phyloP scores from a whole-genome alignment of 2,888 invertebrate genomes.

The Catocala nupta region DNA sequence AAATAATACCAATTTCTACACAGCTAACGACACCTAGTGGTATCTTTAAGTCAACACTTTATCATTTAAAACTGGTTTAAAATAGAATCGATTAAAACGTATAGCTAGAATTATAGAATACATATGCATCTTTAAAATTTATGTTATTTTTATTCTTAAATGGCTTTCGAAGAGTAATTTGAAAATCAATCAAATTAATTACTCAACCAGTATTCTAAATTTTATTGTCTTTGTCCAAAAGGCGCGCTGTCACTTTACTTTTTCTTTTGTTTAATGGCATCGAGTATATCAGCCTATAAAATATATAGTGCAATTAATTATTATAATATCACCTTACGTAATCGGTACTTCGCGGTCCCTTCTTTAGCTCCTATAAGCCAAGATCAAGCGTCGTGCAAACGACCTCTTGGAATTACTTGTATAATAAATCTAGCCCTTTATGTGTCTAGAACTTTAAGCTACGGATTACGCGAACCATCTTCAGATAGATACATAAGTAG shows the following conservation, averaged over 20 bases:
- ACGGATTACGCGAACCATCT: constrained; percentile 34
- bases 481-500: constrained; percentile 17
- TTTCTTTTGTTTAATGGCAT: neutral
- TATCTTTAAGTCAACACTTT: too few relatives aligned
- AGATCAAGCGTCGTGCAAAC: constrained; percentile 44
- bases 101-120: too few relatives aligned
- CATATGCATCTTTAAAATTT: too few relatives aligned
- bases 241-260: neutral
- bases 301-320: constrained; percentile 6
- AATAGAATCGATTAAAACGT: too few relatives aligned
- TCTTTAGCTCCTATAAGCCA: constrained; percentile 30
- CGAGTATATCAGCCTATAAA: neutral
- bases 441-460: constrained; percentile 39
- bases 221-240: too few relatives aligned
- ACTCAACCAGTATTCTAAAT: too few relatives aligned
- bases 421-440: constrained; percentile 50
- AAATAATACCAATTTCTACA: too few relatives aligned
- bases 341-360: constrained; percentile 15
- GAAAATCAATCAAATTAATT: too few relatives aligned
- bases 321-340: constrained; percentile 10
- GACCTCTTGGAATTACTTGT: constrained; percentile 40
- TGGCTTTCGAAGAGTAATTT: too few relatives aligned
- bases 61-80: too few relatives aligned
- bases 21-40: too few relatives aligned
- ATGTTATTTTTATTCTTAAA: too few relatives aligned